Evolutionary conservation across 2,113 vertebrate species (phyloP).

Genomic region (Malurus cyaneus): DNA sequence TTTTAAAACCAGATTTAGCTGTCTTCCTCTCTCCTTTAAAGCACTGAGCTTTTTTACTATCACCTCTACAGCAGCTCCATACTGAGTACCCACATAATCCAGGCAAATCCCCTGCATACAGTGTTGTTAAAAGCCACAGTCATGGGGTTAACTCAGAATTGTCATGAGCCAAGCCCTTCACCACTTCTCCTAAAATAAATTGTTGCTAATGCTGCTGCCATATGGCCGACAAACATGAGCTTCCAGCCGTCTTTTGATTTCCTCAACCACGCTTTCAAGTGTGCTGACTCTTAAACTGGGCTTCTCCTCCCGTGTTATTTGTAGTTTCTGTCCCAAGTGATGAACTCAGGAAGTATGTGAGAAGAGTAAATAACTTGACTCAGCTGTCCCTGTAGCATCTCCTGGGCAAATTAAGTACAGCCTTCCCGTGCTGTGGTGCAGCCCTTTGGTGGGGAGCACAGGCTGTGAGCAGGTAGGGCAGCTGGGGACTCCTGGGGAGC

Average conservation of each 20-base stretch:
- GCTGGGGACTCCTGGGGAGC: not conserved
- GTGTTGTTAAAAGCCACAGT: not conserved
- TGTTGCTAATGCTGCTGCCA: slow-evolving; percentile 5
- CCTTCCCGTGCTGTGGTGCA: rapidly evolving
- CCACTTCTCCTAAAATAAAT: slow-evolving; percentile 25
- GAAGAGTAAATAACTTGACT: not conserved
- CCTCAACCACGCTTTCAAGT: not conserved
- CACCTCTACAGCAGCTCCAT: not conserved
- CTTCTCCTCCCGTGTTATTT: not conserved
- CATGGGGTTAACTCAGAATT: not conserved
- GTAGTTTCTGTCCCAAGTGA: not conserved
- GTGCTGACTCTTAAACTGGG: rapidly evolving
- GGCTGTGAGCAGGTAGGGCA: rapidly evolving
- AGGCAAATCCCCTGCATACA: not conserved
- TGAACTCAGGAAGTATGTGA: not conserved
- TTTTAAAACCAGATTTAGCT: not conserved
- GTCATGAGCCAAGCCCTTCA: not conserved
- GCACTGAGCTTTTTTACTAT: not conserved
- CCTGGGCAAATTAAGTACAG: not conserved
- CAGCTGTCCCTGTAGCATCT: not conserved
- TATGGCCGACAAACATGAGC: not conserved
- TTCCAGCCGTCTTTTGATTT: not conserved
- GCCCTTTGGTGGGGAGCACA: not conserved
- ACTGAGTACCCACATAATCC: not conserved
- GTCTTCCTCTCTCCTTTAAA: not conserved